These are phyloP conservation scores for Amblyteles armatorius DNA, from an alignment of 2,888 invertebrate genomes.

Conservation along the genomic window DNA sequence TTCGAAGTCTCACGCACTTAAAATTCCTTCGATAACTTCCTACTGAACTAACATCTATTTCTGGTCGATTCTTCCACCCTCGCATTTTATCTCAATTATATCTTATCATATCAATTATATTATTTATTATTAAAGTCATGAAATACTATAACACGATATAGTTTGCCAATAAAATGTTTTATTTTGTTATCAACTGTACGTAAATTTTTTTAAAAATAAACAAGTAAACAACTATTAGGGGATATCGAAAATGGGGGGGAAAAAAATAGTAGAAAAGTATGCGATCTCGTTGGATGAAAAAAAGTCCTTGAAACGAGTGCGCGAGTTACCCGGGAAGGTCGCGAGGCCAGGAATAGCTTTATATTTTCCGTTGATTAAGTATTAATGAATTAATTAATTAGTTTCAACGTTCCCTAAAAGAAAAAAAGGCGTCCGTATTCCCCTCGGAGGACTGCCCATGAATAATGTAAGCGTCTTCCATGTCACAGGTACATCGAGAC, in stretches of 20 bases:
- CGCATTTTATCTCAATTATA: no score
- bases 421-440: not conserved
- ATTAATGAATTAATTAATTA: not conserved
- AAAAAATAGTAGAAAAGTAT: not conserved
- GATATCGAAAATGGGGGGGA: not conserved
- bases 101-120: no score
- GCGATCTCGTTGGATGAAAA: not conserved
- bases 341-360: not conserved
- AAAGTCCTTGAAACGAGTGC: slow-evolving; percentile 1
- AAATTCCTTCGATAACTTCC: no score
- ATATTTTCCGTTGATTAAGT: slow-evolving; percentile 6
- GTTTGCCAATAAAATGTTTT: no score
- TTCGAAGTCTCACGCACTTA: no score
- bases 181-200: no score
- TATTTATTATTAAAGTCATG: no score
- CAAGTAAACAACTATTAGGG: not conserved
- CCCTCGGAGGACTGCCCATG: not conserved
- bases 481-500: slow-evolving; percentile 64
- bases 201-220: no score
- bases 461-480: slow-evolving; percentile 9
- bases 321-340: not conserved
- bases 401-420: not conserved
- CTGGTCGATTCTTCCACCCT: no score
- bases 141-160: no score
- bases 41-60: no score